Conservation (phyloP, 2,113 vertebrate species). For the Ariopsis seemanni region DNA sequence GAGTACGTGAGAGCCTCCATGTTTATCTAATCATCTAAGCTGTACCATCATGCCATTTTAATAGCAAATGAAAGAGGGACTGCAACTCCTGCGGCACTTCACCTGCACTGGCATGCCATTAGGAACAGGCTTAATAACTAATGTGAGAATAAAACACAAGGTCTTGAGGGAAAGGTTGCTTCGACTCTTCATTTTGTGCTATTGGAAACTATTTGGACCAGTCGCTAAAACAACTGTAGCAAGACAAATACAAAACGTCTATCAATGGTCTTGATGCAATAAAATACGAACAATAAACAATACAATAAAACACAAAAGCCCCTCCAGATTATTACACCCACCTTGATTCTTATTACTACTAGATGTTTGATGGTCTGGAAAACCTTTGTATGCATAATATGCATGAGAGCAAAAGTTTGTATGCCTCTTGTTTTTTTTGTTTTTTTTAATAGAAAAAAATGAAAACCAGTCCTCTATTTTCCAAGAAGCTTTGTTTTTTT, state of each 20-base stretch:
- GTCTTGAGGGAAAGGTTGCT: conserved; percentile 1
- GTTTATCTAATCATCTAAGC: conserved; percentile 37
- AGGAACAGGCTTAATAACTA: conserved; percentile 41
- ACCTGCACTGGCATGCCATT: conserved; percentile 37
- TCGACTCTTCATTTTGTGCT: neutral
- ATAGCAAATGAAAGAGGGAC: conserved; percentile 31
- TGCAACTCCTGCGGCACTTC: conserved; percentile 19
- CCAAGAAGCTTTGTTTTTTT: neutral
- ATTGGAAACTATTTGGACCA: conserved; percentile 3
- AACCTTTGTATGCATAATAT: neutral
- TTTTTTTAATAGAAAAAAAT: neutral
- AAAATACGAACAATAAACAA: neutral
- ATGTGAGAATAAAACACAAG: neutral
- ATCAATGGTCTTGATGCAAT: neutral
- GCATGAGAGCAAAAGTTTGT: neutral
- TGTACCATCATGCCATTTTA: conserved; percentile 23
- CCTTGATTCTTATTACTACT: too few species aligned
- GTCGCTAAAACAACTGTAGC: neutral
- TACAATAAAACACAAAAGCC: neutral
- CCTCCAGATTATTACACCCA: neutral
- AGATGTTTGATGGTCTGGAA: neutral
- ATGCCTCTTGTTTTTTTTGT: neutral
- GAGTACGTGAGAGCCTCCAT: conserved; percentile 1
- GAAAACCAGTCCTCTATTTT: neutral
- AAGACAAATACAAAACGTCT: neutral